Conservation (phyloP, 1,140 invertebrate genomes). For the Berghia stephanieae region DNA sequence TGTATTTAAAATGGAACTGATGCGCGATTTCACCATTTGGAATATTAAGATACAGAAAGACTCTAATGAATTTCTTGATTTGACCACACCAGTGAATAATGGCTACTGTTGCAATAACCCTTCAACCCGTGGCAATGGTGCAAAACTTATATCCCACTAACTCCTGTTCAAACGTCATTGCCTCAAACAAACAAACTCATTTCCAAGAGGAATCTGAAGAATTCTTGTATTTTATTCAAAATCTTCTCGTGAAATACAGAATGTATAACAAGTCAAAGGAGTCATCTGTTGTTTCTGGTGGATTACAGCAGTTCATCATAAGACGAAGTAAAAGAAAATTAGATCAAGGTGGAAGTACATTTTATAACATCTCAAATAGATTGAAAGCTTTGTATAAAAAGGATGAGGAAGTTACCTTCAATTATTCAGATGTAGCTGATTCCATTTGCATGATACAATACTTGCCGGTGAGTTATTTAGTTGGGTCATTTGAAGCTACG, state of each 20-base stretch:
- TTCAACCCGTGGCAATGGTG: no score
- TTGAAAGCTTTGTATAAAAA: conserved; percentile 34
- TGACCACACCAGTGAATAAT: no score
- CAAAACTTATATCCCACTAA: no score
- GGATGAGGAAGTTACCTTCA: conserved; percentile 10
- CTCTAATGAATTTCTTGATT: no score
- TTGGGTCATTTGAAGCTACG: no score
- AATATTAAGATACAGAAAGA: no score
- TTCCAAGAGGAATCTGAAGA: neutral
- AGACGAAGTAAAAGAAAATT: conserved; percentile 42
- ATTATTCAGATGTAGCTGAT: conserved; percentile 5
- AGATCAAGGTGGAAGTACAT: neutral
- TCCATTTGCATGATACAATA: conserved; percentile 39
- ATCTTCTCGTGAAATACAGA: conserved; percentile 52
- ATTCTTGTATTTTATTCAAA: conserved; percentile 33
- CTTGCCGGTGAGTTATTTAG: conserved; percentile 52
- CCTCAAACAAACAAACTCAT: no score
- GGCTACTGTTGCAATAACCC: no score
- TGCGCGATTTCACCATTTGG: no score
- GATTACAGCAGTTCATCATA: conserved; percentile 54
- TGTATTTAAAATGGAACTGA: no score
- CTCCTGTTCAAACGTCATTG: no score
- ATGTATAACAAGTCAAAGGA: conserved; percentile 41
- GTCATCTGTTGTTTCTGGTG: conserved; percentile 46
- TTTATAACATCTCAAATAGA: conserved; percentile 20